Base-by-base conservation (phyloP, 2,113 vertebrate genomes). In the Hippoglossus stenolepis region DNA sequence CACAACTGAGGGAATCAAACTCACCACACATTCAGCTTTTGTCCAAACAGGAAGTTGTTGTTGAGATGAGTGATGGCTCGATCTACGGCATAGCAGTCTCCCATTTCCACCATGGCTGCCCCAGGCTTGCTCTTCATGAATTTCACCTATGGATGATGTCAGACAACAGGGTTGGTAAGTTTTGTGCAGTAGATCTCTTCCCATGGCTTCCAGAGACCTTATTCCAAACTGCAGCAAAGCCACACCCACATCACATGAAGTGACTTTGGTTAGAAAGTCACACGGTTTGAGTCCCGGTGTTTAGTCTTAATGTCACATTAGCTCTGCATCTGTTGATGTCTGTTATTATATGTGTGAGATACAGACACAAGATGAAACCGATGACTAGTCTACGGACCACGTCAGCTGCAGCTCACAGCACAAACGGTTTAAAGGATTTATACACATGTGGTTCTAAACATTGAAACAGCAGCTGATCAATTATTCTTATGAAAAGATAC, bases 81-180 rank as follows among this genome's bases (percentile, higher is more conserved):
- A 84, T 98, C 97, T 64, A 98, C 97, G 0, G 97, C 96, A 1
- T 96, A 98, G 31, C 97, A 96, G 18, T 98, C 97, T 0, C 96
- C 96, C 97, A 98, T 98, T 69, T 98, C 96, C 73, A 98, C 97
- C 97, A 98, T 98, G 77, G 96, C 96, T 0, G 97, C 97, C 1
- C 97, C 97, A 0, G 97, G 97, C 68, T 98, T 98, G 79, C 97
- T 98, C 91, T 98, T 98, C 97, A 98, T 98, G 84, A 98, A 98
- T 83, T 98, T 98, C 65, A 97, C 96, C 97, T 98, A 24, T 0
- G 5, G 6, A 3, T 0, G 14, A 14, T 1, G 12, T 47, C 20
- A 71, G 18, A 31, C 10, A 14, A 68, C 12, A 57, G 3, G 31
- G 9, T 17, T 47, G 14, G 57, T 8, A 2, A 15, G 14, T 40